Conservation (phyloP, 2,113 vertebrate species). For the Edolisoma coerulescens region DNA sequence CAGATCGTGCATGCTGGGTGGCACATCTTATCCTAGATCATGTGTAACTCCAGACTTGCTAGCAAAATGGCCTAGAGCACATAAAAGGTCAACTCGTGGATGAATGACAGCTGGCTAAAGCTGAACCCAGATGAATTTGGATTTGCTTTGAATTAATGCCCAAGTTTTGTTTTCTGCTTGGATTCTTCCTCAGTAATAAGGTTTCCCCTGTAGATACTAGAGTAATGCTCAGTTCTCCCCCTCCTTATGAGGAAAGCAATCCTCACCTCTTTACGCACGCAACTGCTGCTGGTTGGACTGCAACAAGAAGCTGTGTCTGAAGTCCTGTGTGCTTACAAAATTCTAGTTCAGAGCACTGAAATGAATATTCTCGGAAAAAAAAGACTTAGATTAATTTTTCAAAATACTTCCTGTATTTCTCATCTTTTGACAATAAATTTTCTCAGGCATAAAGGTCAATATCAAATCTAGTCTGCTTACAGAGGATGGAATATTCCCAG, state of each 20-base stretch:
- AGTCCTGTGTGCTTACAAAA: not conserved
- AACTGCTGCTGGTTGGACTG: not conserved
- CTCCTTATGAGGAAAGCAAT: not conserved
- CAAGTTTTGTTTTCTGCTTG: not conserved
- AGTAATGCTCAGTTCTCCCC: not conserved
- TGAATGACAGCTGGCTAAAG: not conserved
- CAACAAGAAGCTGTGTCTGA: not conserved
- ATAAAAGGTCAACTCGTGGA: not conserved
- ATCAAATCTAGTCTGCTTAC: not conserved
- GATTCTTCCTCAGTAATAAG: not conserved
- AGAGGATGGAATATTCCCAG: not conserved
- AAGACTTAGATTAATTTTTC: not conserved
- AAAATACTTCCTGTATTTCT: not conserved
- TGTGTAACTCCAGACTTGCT: not conserved
- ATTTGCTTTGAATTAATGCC: not conserved
- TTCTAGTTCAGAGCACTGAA: not conserved
- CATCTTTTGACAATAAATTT: not conserved
- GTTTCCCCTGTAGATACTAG: not conserved
- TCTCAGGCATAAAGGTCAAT: not conserved
- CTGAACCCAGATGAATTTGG: not conserved
- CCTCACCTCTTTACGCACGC: not conserved
- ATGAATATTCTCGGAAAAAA: not conserved
- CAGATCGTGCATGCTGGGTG: not conserved
- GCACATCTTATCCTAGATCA: not conserved
- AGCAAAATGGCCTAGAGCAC: not conserved